Base-by-base conservation (phyloP, 2,888 invertebrate genomes). In the Tridacna crocea region DNA sequence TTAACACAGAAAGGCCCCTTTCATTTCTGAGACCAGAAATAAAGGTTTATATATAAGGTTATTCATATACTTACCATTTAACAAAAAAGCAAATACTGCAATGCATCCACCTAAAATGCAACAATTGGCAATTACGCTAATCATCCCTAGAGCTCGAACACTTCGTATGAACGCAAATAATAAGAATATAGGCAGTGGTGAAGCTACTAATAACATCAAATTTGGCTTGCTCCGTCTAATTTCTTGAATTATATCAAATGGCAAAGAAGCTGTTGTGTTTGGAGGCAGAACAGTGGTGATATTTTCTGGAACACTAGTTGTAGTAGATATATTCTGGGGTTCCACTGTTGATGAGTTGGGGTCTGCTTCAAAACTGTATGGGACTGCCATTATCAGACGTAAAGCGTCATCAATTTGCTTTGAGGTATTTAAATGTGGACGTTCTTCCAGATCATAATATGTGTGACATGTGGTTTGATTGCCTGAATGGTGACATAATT, bases 161-260 rank as follows among this genome's bases (percentile, higher is more conserved):
- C 88, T 89, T 46, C 91, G 89, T 19, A 94, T 86, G 47, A 93
- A 84, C 0, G 93, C 90, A 82, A 93, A 92, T 22, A 87, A 24
- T 36, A 94, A 84, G 79, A 94, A 93, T 27, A 94, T 77, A 0
- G 92, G 91, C 0, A 93, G 72, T 8, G 93, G 94, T 46, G 87
- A 61, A 11, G 92, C 81, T 13, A 94, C 91, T 27, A 94, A 82
- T 27, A 90, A 70, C 74, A 87, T 87, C n/a, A 94, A 86, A 48
- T 88, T 87, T 0, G 92, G 93, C 2, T 70, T 70, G 26, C 26
- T 51, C 0, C 26, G n/a, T 19, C 17, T 22, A 0, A 70, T 70
- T 51, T 47, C 47, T 26, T n/a, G 47, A 11, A 70, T 22, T 46
- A 70, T 51, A 24, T 70, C 22, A 48, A 70, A 51, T 22, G 70